Evolutionary conservation across 2,113 vertebrate genomes (phyloP).

Genomic region (Stomatorhinus ivindoensis): DNA sequence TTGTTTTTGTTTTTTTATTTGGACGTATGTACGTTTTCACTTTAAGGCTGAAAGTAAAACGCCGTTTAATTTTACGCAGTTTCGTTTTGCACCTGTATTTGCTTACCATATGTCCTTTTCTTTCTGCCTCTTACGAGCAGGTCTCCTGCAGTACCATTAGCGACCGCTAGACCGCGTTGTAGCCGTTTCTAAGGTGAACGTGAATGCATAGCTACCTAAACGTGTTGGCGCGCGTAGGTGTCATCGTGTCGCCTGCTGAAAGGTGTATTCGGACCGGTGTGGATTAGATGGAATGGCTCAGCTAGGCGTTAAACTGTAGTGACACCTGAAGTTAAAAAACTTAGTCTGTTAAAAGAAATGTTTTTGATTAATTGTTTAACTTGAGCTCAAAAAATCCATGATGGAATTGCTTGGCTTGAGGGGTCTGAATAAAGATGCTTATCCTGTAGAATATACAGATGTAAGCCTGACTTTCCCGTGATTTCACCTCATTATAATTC

Average conservation of each 20-base stretch:
- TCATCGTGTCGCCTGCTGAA: background rate
- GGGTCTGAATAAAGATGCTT: background rate
- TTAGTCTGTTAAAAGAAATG: background rate
- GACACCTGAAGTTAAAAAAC: background rate
- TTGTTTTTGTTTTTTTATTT: slow-evolving; percentile 33
- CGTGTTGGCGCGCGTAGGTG: background rate
- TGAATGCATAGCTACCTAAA: background rate
- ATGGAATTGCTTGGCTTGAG: background rate
- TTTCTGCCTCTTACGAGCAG: background rate
- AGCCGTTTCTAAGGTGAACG: slow-evolving; percentile 19
- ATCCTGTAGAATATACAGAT: background rate
- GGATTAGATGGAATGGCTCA: background rate
- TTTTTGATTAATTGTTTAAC: background rate
- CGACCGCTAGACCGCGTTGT: slow-evolving; percentile 41
- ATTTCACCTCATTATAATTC: slow-evolving; percentile 10
- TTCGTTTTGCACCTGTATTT: slow-evolving; percentile 7
- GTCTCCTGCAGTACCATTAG: slow-evolving; percentile 16
- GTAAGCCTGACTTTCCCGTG: background rate
- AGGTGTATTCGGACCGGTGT: background rate
- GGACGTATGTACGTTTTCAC: slow-evolving; percentile 12
- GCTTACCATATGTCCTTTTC: background rate
- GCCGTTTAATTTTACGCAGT: slow-evolving; percentile 18
- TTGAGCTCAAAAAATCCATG: background rate
- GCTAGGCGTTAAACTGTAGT: background rate
- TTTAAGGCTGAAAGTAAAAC: slow-evolving; percentile 21